Base-by-base conservation (phyloP, 2,888 invertebrate species). In the Ditula angustiorana region DNA sequence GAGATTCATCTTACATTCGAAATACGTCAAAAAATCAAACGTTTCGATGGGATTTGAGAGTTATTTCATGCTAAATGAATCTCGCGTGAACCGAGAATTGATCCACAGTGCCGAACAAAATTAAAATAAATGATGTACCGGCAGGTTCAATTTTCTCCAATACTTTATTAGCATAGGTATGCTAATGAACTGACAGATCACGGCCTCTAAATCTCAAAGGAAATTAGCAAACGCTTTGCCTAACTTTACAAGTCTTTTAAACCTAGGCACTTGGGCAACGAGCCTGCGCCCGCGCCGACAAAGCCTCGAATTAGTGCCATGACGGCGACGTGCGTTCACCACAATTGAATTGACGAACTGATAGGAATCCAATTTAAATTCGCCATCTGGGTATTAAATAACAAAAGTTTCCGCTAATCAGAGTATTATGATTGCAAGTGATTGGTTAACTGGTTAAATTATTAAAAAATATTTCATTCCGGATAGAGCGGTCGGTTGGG, bases 181-280 rank as follows among this genome's bases (percentile, higher is more conserved):
- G 24, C 28, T 30, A 33, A 33, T 63, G 13, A 8, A 33, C 30
- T 57, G 23, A 57, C 56, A 44, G 30, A 50, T 50, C 35, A 41
- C 49, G 30, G 16, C 16, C 10, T 61, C 19, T 13, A 58, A 35
- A 28, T 61, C 56, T 56, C 62, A 57, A 57, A 57, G 57, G 24
- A 57, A 44, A 57, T 57, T 50, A 11, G 49, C 57, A 19, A 62
- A 62, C 30, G 30, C 57, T 53, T 63, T 57, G 50, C 62, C n/a
- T 41, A 63, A 62, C 37, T 35, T n/a, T n/a, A 16, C 33, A 4
- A 41, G 56, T 19, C 49, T 49, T 41, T 56, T 49, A 62, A 35
- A 52, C 16, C 19, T n/a, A 57, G 49, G 26, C 53, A 56, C 62
- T 63, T 63, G 57, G 57, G 62, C 57, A 63, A 63, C 56, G 11